Evolutionary conservation across 2,113 vertebrate genomes (phyloP).

Genomic region (cattle (Bos taurus)): DNA sequence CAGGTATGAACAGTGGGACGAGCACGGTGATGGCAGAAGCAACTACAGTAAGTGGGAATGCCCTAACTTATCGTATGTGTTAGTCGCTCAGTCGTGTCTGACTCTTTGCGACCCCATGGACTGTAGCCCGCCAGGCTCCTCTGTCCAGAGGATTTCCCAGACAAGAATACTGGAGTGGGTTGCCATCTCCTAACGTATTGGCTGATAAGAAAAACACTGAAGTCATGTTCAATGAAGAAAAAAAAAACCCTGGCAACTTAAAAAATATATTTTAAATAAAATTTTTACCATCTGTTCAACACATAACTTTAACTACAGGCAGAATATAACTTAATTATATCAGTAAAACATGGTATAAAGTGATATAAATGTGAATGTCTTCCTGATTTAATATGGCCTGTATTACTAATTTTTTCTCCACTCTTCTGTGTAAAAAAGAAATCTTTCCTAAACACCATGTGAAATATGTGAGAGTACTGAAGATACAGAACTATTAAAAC

Average conservation of each 20-base stretch:
- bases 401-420: background rate
- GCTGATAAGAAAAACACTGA: background rate
- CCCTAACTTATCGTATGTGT: background rate
- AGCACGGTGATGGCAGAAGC: background rate
- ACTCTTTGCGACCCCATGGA: background rate
- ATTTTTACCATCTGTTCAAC: background rate
- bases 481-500: background rate
- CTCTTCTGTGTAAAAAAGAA: background rate
- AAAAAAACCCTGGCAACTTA: background rate
- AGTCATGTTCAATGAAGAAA: background rate
- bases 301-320: background rate
- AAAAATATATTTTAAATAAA: slow-evolving; percentile 25
- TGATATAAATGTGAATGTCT: slow-evolving; percentile 21
- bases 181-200: background rate
- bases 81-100: background rate
- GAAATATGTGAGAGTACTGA: background rate
- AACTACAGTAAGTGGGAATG: background rate
- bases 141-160: background rate
- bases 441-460: background rate
- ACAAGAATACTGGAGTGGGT: background rate
- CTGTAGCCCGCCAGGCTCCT: background rate
- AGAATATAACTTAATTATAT: slow-evolving; percentile 20
- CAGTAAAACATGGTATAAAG: background rate
- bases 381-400: background rate
- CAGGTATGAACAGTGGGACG: accelerated